These are phyloP conservation scores for Dasyornis broadbenti DNA, from an alignment of 2,113 vertebrate genomes.

Conservation along the genomic window DNA sequence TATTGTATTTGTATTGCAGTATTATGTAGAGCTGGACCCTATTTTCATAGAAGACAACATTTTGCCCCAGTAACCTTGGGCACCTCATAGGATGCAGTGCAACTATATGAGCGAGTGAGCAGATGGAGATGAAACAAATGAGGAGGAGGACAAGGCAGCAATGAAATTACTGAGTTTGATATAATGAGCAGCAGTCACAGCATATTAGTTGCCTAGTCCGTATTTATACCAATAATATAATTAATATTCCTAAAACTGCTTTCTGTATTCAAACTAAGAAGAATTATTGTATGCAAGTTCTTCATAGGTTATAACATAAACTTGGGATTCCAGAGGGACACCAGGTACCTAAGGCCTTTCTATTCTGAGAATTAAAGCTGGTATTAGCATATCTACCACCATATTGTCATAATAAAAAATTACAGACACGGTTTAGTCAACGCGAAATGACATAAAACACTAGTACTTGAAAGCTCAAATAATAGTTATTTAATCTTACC, in stretches of 20 bases:
- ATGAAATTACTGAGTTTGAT: not conserved
- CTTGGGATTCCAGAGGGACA: not conserved
- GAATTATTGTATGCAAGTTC: not conserved
- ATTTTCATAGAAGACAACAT: not conserved
- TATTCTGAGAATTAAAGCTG: not conserved
- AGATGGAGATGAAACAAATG: constrained; percentile 13
- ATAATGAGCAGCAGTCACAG: not conserved
- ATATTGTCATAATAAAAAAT: not conserved
- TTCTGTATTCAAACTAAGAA: not conserved
- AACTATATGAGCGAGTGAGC: not conserved
- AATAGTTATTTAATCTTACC: not conserved
- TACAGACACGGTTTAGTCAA: not conserved
- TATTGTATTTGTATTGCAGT: not conserved
- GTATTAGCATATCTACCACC: not conserved
- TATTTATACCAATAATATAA: constrained; percentile 30
- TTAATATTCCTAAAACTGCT: not conserved
- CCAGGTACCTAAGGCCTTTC: not conserved
- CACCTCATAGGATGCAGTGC: not conserved
- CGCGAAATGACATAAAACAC: not conserved
- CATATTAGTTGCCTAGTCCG: not conserved
- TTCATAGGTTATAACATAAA: not conserved
- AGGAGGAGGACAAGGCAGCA: constrained; percentile 3
- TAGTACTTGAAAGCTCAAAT: not conserved
- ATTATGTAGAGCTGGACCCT: not conserved
- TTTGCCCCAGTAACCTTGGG: not conserved